Evolutionary conservation across 2,888 invertebrate genomes (phyloP).

Genomic region (Lampropteryx suffumata): DNA sequence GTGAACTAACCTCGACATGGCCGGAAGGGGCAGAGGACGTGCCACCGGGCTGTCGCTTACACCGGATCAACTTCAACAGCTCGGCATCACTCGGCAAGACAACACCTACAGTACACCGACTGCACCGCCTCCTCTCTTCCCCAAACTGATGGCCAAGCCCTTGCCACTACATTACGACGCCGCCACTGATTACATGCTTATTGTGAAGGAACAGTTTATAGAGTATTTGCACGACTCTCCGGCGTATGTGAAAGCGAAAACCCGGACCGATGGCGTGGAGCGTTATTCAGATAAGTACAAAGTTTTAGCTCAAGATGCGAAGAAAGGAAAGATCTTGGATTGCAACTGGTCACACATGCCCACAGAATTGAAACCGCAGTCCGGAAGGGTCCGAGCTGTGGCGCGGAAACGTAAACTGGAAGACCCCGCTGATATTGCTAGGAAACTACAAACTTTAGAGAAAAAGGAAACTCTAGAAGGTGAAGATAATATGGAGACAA

Average conservation of each 20-base stretch:
- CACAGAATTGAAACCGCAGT: constrained; percentile 83
- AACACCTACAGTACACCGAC: constrained; percentile 64
- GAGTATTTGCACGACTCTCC: constrained; percentile 88
- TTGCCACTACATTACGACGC: constrained; percentile 77
- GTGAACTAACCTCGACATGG: constrained; percentile 45
- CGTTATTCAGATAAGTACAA: constrained; percentile 84
- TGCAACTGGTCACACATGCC: constrained; percentile 86
- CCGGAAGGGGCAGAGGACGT: constrained; percentile 78
- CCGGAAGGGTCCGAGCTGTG: constrained; percentile 54
- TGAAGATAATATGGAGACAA: constrained; percentile 71
- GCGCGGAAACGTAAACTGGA: constrained; percentile 66
- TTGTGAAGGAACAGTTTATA: constrained; percentile 88
- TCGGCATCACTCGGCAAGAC: constrained; percentile 82
- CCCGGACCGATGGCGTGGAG: constrained; percentile 75
- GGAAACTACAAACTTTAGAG: constrained; percentile 85
- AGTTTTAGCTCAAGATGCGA: constrained; percentile 71
- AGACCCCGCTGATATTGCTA: constrained; percentile 63
- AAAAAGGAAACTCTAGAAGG: constrained; percentile 83
- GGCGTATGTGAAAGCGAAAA: constrained; percentile 79
- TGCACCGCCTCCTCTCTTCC: constrained; percentile 84
- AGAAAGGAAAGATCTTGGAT: constrained; percentile 70
- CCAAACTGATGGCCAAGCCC: constrained; percentile 83
- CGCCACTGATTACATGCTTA: constrained; percentile 86
- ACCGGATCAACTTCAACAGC: constrained; percentile 81
- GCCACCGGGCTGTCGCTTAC: constrained; percentile 76